Conservation (phyloP, 2,113 vertebrate genomes). For the Laticauda colubrina region DNA sequence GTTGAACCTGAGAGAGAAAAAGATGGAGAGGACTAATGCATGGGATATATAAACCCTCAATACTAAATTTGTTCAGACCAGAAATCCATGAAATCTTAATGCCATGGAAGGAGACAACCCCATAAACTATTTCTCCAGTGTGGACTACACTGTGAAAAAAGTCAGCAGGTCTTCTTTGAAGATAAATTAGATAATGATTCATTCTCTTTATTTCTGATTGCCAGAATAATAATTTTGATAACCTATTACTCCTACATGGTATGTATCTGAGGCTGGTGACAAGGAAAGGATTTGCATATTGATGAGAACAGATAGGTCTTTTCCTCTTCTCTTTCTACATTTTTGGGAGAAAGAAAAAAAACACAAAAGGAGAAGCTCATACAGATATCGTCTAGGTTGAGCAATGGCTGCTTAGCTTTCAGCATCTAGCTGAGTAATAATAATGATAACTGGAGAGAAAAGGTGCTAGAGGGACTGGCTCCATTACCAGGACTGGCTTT, state of each 20-base stretch:
- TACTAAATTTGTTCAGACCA: background rate
- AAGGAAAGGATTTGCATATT: constrained; percentile 11
- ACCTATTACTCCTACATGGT: background rate
- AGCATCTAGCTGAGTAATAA: background rate
- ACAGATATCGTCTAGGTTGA: background rate
- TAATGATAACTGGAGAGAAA: background rate
- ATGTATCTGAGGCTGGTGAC: background rate
- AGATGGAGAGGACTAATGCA: background rate
- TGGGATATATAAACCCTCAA: background rate
- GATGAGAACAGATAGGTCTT: background rate
- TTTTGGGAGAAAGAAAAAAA: background rate
- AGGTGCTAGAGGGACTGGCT: background rate
- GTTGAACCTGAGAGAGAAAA: background rate
- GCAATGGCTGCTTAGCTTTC: background rate
- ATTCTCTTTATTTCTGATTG: background rate
- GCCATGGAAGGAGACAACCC: background rate
- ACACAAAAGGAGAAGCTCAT: background rate
- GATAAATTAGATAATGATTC: background rate
- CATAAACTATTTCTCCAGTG: background rate
- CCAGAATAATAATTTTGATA: background rate
- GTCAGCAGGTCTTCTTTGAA: background rate
- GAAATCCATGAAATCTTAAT: constrained; percentile 12
- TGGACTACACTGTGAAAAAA: background rate
- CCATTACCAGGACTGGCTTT: background rate
- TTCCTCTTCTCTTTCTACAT: background rate